phyloP scores from a whole-genome alignment of 53 echinoderm and acorn worm species.

The Astropecten irregularis region DNA sequence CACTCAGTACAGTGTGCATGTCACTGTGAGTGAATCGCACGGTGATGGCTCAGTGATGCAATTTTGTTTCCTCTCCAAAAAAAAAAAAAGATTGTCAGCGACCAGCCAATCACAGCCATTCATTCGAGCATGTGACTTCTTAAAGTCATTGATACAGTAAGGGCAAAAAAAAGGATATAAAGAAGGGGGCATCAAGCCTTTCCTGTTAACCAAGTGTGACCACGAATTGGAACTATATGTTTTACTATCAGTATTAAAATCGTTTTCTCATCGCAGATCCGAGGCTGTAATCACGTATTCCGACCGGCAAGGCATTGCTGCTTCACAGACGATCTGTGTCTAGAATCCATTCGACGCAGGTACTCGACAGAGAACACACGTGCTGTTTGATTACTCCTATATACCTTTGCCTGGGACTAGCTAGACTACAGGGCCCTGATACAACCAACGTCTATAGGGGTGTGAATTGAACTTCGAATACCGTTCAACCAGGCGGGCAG shows the following conservation, averaged over 20 bases:
- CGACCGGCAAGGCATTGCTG: too few species aligned
- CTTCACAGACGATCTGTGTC: not conserved
- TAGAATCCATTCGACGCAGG: not conserved
- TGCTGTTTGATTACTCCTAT: not conserved
- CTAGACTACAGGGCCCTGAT: not conserved
- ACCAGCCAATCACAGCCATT: slow-evolving; percentile 14
- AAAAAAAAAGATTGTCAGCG: slow-evolving; percentile 1
- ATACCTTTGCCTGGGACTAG: too few species aligned
- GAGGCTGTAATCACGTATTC: not conserved
- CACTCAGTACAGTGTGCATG: not conserved
- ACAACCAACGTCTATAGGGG: not conserved
- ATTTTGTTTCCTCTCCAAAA: too few species aligned
- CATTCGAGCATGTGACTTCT: not conserved
- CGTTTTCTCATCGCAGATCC: not conserved
- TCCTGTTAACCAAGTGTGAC: not conserved
- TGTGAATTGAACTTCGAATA: slow-evolving; percentile 10
- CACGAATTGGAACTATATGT: not conserved
- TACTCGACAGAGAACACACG: not conserved
- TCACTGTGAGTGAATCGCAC: not conserved
- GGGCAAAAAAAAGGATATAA: not conserved
- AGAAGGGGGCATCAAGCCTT: not conserved
- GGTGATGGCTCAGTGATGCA: slow-evolving; percentile 14
- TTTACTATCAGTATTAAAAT: not conserved
- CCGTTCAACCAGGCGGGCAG: not conserved
- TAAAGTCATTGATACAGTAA: not conserved